Evolutionary conservation across 2,888 invertebrate genomes (phyloP), one percentile per base, ranked within the genome.

Genomic region (Odontocerum albicorne): DNA sequence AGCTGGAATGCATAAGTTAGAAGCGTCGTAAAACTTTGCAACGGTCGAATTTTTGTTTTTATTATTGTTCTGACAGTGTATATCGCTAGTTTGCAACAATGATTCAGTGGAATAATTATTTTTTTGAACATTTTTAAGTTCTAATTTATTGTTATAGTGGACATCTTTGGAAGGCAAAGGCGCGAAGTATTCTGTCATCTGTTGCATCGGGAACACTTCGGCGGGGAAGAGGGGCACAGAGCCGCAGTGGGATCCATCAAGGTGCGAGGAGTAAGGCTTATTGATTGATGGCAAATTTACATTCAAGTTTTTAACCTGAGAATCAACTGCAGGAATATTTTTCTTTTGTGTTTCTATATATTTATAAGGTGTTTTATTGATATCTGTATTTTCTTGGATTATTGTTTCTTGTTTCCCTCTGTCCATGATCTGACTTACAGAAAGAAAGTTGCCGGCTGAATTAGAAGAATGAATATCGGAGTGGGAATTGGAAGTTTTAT

Each of bases 401-500:
- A 17, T 40, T n/a, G 31, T 35, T 22, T 71, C 72, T 6, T 65
- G 71, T 62, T 77, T 79, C 61, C 74, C 74, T 59, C 73, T 77
- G 61, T 79, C 83, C 4, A 84, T 82, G 15, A 84, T 66, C 59
- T 83, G 83, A 65, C 83, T 84, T 1, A 84, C 84, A 0, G 83
- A 83, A 3, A 84, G 64, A 59, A 84, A 83, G 45, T 74, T 76
- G 21, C 71, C 70, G 10, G 72, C 70, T 22, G 72, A 72, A 15
- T 67, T 70, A 3, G 67, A 63, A 38, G 55, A 49, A 44, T 59
- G 62, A 33, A 49, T 31, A 16, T 57, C 53, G n/a, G 16, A 27
- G 10, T 35, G 55, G 68, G 70, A 32, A 64, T 63, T 49, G 32
- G 31, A 27, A 21, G 17, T 27, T 55, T 54, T 57, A 19, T 10